These are phyloP conservation scores for Progne subis DNA, from an alignment of 2,113 vertebrate species.

Conservation along the genomic window DNA sequence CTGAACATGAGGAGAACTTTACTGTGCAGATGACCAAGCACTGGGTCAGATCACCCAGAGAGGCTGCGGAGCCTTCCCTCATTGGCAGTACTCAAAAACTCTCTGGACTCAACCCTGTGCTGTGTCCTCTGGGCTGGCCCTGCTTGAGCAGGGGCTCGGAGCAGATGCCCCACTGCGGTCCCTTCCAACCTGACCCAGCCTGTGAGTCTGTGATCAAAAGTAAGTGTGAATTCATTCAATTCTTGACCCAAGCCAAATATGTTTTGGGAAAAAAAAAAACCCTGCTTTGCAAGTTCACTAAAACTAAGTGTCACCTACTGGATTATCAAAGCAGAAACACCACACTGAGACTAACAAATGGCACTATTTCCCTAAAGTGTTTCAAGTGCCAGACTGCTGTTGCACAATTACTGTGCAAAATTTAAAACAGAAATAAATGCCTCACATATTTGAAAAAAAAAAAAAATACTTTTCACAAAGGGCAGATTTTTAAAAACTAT, in stretches of 20 bases:
- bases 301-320: not conserved
- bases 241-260: not conserved
- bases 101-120: not conserved
- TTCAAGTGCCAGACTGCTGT: not conserved
- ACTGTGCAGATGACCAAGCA: accelerated
- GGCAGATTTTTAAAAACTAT: not conserved
- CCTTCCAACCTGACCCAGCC: not conserved
- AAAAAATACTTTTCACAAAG: not conserved
- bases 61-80: not conserved
- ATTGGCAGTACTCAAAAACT: too few relatives aligned
- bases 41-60: not conserved
- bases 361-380: not conserved
- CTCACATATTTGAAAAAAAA: not conserved
- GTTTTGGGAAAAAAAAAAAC: not conserved
- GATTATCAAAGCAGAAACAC: not conserved
- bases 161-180: too few relatives aligned
- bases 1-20: not conserved
- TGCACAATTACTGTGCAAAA: not conserved
- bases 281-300: not conserved
- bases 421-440: not conserved
- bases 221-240: not conserved
- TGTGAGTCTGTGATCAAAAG: not conserved
- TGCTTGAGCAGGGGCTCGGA: not conserved
- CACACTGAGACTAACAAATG: not conserved
- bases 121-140: not conserved